Conservation (phyloP, 2,797 vertebrate genomes). For the Macropus fuliginosus region DNA sequence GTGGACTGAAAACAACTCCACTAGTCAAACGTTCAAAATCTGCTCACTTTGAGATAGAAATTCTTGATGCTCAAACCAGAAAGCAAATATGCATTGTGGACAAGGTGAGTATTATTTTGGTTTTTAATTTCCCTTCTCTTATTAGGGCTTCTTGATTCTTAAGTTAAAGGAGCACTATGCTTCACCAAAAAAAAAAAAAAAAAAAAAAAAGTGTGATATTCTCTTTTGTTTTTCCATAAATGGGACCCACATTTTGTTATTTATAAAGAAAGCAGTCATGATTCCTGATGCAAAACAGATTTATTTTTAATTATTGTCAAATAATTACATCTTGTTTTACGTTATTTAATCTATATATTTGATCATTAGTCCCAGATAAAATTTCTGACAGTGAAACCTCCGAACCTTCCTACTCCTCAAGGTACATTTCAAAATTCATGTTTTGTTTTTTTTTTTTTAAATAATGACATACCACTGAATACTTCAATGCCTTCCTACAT, state of each 20-base stretch:
- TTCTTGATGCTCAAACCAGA: constrained; percentile 86
- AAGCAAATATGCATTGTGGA: constrained; percentile 88
- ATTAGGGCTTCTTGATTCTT: not conserved
- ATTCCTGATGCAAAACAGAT: not conserved
- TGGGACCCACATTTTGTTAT: not conserved
- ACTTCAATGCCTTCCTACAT: not conserved
- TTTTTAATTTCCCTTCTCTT: constrained; percentile 19
- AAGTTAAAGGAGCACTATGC: not conserved
- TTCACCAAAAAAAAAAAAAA: not conserved
- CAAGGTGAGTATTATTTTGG: constrained; percentile 83
- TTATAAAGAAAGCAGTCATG: not conserved
- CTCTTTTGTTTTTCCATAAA: constrained; percentile 7
- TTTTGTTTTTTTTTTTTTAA: not conserved
- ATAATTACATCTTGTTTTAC: not conserved
- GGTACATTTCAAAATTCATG: not conserved
- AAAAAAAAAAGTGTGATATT: not conserved
- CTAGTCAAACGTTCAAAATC: constrained; percentile 82
- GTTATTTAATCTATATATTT: not conserved
- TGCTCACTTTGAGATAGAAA: constrained; percentile 87
- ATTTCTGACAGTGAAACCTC: not conserved
- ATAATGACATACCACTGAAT: not conserved
- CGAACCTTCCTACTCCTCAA: not conserved
- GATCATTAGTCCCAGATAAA: not conserved
- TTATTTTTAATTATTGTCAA: constrained; percentile 5
- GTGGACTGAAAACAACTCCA: constrained; percentile 75